Conservation (phyloP, 2,888 invertebrate species). For the Drosophila paramelanica region DNA sequence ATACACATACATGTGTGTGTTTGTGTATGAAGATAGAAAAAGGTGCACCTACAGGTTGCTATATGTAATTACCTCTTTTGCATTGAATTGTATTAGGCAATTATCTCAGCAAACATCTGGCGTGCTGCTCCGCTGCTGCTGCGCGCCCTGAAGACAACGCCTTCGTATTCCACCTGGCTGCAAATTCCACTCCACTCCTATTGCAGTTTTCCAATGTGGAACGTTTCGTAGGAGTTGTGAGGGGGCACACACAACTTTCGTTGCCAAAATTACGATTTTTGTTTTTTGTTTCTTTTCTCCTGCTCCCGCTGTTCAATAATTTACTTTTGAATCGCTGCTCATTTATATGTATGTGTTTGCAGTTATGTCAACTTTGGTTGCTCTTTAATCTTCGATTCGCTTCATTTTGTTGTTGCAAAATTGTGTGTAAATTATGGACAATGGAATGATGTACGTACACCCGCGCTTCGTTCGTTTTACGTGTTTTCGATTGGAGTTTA, state of each 20-base stretch:
- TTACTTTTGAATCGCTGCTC: slow-evolving; percentile 50
- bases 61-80: slow-evolving; percentile 65
- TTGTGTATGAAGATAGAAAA: slow-evolving; percentile 8
- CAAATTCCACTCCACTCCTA: slow-evolving; percentile 59
- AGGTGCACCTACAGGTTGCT: slow-evolving; percentile 55
- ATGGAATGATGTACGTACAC: slow-evolving; percentile 59
- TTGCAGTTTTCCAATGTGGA: slow-evolving; percentile 57
- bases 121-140: slow-evolving; percentile 29
- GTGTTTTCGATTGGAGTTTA: slow-evolving; percentile 66
- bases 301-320: slow-evolving; percentile 69
- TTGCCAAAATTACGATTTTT: slow-evolving; percentile 58
- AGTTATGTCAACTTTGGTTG: slow-evolving; percentile 70
- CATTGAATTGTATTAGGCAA: slow-evolving; percentile 57
- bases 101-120: slow-evolving; percentile 67
- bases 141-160: slow-evolving; percentile 41
- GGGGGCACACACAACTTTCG: slow-evolving; percentile 55
- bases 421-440: slow-evolving; percentile 74
- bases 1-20: slow-evolving; percentile 3
- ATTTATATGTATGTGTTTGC: slow-evolving; percentile 42
- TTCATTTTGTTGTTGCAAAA: slow-evolving; percentile 63
- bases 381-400: slow-evolving; percentile 57
- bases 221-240: slow-evolving; percentile 32
- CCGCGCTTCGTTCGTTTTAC: slow-evolving; percentile 55
- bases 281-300: slow-evolving; percentile 28
- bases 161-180: slow-evolving; percentile 40